These are phyloP conservation scores for Diorhabda sublineata DNA, from an alignment of 1,140 invertebrate species.

Conservation along the genomic window DNA sequence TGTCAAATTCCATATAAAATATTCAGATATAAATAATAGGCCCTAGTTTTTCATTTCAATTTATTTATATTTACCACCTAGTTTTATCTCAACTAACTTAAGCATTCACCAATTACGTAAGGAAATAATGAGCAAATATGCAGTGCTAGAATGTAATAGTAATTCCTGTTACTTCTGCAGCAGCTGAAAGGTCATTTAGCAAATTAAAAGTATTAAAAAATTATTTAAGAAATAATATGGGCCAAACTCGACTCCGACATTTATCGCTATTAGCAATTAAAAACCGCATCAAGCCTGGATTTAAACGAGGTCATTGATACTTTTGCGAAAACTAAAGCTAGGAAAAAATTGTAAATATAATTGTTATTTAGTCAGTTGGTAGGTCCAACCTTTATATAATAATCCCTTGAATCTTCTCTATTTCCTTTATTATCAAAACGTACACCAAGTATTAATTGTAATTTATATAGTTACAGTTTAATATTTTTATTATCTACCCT, in stretches of 20 bases:
- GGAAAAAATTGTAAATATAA: constrained; percentile 16
- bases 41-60: constrained; percentile 15
- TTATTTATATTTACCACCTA: constrained; percentile 21
- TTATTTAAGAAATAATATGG: constrained; percentile 21
- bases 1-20: constrained; percentile 16
- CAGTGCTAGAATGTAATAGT: constrained; percentile 4
- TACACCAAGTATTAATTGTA: constrained; percentile 14
- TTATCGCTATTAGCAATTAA: constrained; percentile 1
- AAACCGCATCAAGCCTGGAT: constrained; percentile 19
- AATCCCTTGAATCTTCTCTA: constrained; percentile 14
- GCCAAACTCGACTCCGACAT: constrained; percentile 22
- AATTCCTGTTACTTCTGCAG: background rate
- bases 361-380: background rate
- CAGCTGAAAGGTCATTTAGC: constrained; percentile 13
- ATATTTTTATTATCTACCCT: constrained; percentile 17
- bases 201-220: constrained; percentile 23
- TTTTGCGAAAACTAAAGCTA: constrained; percentile 18
- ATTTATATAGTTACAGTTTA: constrained; percentile 14
- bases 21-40: constrained; percentile 21
- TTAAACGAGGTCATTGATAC: constrained; percentile 22
- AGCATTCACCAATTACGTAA: constrained; percentile 22
- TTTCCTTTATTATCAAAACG: background rate
- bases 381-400: background rate
- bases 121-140: constrained; percentile 20
- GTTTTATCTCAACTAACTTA: constrained; percentile 15